Evolutionary conservation across 2,888 invertebrate species (phyloP), one percentile per base, ranked within the genome.

Genomic region (Drosophila bunnanda): DNA sequence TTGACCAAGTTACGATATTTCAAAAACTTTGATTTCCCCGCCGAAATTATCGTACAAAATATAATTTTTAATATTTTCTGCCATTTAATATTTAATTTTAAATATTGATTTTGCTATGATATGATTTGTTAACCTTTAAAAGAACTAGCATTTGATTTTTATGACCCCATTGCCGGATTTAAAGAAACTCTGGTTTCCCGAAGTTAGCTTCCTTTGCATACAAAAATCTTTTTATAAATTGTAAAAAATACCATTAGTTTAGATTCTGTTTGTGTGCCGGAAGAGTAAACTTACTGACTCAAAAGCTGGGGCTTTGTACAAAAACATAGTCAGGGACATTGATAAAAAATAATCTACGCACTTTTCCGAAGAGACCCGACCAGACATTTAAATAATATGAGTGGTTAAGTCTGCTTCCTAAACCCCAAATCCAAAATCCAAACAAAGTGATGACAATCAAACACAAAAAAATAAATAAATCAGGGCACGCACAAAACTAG

Each of bases 401-500:
- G 12, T 12, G 3, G 32, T 12, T 4, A 46, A 25, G 22, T 22
- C 8, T 15, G 4, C 43, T 12, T 20, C 22, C 43, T 15, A 22
- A 43, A 15, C 1, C 13, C 1, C 20, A 43, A 43, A 43, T 15
- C 41, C 20, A 13, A 20, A 41, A 41, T 6, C 20, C 41, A 10
- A 17, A 9, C 20, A 4, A 4, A 44, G 22, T 22, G 43, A 25
- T 4, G 13, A 44, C 43, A 44, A 25, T 6, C 41, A 6, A 5
- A 41, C 2, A 20, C 1, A 41, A 15, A 13, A 34, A 34, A 2
- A 43, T 43, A 44, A 15, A 44, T 44, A 43, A 57, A 57, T 20
- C 34, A 36, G 32, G 28, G 20, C 59, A 30, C n/a, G 28, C 55
- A n/a, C 28, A 53, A 53, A 53, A 38, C 12, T 53, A 15, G 5